Base-by-base conservation (phyloP, 2,888 invertebrate genomes). In the Cheiracanthium punctorium region DNA sequence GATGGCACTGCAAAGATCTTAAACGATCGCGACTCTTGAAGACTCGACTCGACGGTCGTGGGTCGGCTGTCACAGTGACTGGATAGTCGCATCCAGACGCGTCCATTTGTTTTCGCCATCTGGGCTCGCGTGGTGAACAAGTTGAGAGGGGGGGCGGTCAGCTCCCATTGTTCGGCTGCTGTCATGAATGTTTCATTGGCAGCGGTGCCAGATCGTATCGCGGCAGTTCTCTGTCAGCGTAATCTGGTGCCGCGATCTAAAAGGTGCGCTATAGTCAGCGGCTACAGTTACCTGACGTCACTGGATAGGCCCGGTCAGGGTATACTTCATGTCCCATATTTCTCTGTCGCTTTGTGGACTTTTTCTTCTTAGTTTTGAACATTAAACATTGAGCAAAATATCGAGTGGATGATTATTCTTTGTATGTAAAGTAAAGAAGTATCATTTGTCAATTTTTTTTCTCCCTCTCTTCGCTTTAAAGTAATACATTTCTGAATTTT, bases 41-140 rank as follows among this genome's bases (percentile, higher is more conserved):
- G 73, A 65, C 28, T 28, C 24, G 24, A 17, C n/a, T 64, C 28
- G 43, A 48, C 33, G 33, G 72, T 85, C 79, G 85, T 85, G 73
- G 70, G 69, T 76, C 82, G 82, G 70, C 52, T 82, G 82, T 76
- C 82, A 85, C 4, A 29, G 72, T 41, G 67, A 84, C 67, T 43
- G 48, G 73, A 67, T 77, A 67, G 65, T 74, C 74, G 52, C 67
- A 52, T 30, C 48, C 28, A 75, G 70, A 82, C 70, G 64, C 74
- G 77, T 74, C 84, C 84, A 85, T 85, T 85, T 85, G 84, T 85
- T 85, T 85, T 75, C 80, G 80, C 80, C 85, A 86, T 86, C 85
- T 86, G 85, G 58, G 30, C 52, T 73, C 73, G 77, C 84, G 77
- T 74, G 79, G 74, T 82, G 70, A 76, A 72, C 72, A 64, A 71